Percentiles rank a stretch among this genome's conserved stretches.
Conservation (phyloP, 2,113 vertebrate genomes). For the Myodes glareolus region DNA sequence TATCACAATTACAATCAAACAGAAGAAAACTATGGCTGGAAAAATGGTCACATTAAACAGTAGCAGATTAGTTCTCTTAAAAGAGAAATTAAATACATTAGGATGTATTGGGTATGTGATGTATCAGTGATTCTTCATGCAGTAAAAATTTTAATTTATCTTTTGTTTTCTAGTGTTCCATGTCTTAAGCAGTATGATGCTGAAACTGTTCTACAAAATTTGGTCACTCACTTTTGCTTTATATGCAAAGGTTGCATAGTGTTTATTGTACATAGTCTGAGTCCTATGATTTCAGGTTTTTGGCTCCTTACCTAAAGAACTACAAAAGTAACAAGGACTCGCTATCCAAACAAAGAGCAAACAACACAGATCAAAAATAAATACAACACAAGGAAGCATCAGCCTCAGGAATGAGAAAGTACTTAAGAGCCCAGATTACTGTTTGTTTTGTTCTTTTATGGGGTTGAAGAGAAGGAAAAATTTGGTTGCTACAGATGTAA, state of each 20-base stretch:
- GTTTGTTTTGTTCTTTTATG: background rate
- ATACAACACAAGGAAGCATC: background rate
- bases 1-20: background rate
- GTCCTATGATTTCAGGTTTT: no score
- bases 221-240: background rate
- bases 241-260: background rate
- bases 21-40: background rate
- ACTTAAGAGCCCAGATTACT: background rate
- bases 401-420: background rate
- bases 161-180: background rate
- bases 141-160: background rate
- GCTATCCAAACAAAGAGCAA: background rate
- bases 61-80: background rate
- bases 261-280: background rate
- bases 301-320: background rate
- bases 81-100: slow-evolving; percentile 13
- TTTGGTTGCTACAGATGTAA: background rate
- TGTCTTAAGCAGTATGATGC: background rate
- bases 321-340: background rate
- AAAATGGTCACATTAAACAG: background rate
- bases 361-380: background rate
- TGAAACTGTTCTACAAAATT: background rate
- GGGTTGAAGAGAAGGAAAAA: background rate
- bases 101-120: background rate
- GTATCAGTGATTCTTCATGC: background rate